Conservation (phyloP, 2,797 vertebrate species). For the Craterocephalus amniculus region DNA sequence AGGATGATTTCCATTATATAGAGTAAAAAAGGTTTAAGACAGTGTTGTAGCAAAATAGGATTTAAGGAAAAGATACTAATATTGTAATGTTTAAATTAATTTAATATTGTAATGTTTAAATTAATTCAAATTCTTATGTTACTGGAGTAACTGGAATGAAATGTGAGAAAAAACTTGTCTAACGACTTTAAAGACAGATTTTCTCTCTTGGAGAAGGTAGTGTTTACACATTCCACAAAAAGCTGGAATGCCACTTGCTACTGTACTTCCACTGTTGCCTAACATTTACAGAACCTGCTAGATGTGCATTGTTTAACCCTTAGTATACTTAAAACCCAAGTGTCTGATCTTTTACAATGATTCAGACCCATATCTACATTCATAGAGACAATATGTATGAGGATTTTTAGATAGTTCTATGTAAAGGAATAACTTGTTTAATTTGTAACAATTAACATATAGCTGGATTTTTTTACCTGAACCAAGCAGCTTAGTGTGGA, state of each 20-base stretch:
- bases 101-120: neutral
- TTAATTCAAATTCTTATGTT: neutral
- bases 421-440: neutral
- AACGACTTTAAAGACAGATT: neutral
- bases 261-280: neutral
- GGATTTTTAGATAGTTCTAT: neutral
- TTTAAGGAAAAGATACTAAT: neutral
- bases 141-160: too few species aligned
- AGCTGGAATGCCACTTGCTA: constrained; percentile 12
- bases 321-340: neutral
- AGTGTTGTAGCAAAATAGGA: neutral
- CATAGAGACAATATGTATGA: neutral
- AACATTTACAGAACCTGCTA: constrained; percentile 38
- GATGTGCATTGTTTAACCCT: constrained; percentile 6
- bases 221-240: constrained; percentile 33
- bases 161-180: neutral
- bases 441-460: neutral
- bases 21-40: neutral
- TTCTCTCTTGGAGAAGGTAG: neutral
- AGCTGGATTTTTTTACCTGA: constrained; percentile 72
- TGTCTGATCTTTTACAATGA: neutral
- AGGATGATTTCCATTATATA: constrained; percentile 3
- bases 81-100: too few species aligned
- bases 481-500: constrained; percentile 95
- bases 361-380: neutral